Percentiles rank a stretch among this genome's conserved stretches.
These are phyloP conservation scores for Nestor notabilis DNA, from an alignment of 2,113 vertebrate species.

Conservation along the genomic window DNA sequence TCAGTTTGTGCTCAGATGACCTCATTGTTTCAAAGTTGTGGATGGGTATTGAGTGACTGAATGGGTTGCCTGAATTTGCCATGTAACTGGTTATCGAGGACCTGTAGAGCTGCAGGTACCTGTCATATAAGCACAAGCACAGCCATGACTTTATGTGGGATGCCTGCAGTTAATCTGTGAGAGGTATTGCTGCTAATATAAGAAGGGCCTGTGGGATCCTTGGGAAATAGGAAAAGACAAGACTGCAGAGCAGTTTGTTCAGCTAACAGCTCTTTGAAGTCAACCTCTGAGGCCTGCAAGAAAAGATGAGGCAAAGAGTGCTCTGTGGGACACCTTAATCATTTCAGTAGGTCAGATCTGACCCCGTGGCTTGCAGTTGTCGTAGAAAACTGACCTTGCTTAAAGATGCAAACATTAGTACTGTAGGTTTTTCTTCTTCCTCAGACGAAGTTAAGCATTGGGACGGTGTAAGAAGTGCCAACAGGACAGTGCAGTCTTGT, in stretches of 20 bases:
- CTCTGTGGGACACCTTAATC: background rate
- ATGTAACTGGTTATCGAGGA: background rate
- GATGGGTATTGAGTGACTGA: background rate
- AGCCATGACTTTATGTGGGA: background rate
- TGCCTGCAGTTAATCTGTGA: background rate
- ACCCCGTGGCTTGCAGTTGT: background rate
- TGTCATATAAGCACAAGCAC: background rate
- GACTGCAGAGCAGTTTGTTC: background rate
- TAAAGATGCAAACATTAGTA: background rate
- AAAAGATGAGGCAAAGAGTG: background rate
- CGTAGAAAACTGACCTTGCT: background rate
- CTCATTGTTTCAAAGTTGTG: background rate
- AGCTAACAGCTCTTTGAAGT: background rate
- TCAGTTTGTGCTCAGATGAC: background rate
- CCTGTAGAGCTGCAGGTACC: background rate
- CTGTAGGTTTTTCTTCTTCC: background rate
- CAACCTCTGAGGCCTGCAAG: background rate
- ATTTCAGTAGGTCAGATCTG: background rate
- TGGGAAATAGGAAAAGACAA: background rate
- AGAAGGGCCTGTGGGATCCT: background rate
- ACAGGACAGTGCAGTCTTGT: background rate
- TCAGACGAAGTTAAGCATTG: background rate
- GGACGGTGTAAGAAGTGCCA: background rate
- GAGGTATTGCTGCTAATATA: background rate
- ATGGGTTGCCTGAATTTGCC: background rate